Evolutionary conservation across 2,113 vertebrate genomes (phyloP).

Genomic region (Suncus etruscus): DNA sequence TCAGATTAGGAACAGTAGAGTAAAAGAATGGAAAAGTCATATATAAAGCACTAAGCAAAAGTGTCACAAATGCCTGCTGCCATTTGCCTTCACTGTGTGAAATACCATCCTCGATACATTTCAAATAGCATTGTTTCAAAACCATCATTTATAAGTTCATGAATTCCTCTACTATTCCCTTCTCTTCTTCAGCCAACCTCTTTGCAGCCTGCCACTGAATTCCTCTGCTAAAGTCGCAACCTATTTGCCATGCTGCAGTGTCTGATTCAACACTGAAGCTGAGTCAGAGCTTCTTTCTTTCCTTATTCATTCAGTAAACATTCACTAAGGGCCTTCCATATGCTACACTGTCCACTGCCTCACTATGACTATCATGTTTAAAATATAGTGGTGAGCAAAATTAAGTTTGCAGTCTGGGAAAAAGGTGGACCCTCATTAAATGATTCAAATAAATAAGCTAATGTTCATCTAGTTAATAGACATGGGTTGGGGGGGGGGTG

Average conservation of each 20-base stretch:
- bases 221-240: not conserved
- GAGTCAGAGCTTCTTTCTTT: not conserved
- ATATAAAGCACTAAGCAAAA: not conserved
- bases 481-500: not conserved
- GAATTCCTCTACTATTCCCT: not conserved
- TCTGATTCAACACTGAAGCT: not conserved
- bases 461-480: not conserved
- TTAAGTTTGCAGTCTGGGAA: not conserved
- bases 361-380: not conserved
- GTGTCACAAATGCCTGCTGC: not conserved
- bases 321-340: not conserved
- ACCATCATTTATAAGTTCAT: not conserved
- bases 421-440: not conserved
- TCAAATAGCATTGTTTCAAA: not conserved
- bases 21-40: not conserved
- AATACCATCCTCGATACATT: conserved; percentile 4
- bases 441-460: not conserved
- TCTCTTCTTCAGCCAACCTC: not conserved
- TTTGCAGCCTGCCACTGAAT: not conserved
- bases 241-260: not conserved
- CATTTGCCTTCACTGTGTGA: not conserved
- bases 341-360: not conserved
- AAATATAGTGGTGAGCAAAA: not conserved
- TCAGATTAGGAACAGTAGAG: no score
- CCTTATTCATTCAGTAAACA: not conserved